phyloP scores from a whole-genome alignment of 2,888 invertebrate genomes.

The Yponomeuta malinellus region DNA sequence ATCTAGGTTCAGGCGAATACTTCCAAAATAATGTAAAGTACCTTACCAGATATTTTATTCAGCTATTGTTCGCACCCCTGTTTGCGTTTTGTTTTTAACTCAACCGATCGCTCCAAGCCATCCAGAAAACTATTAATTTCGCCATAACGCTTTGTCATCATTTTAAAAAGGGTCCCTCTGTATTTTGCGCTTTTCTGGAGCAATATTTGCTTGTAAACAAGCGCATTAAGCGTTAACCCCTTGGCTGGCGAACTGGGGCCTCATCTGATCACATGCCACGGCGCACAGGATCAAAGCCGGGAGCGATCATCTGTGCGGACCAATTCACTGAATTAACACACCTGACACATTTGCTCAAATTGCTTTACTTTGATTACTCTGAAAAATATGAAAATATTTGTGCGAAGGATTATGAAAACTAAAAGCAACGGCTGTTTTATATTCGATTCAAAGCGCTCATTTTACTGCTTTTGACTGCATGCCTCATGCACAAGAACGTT shows the following conservation, averaged over 20 bases:
- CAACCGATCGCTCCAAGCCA: not conserved
- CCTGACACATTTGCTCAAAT: constrained; percentile 51
- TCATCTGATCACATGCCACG: constrained; percentile 65
- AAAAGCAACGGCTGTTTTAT: not conserved
- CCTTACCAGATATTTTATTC: not conserved
- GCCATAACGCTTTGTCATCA: not conserved
- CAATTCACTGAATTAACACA: constrained; percentile 63
- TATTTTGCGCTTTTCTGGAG: not conserved
- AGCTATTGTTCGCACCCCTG: no score
- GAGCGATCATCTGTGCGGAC: constrained; percentile 56
- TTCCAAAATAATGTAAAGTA: not conserved
- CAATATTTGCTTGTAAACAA: constrained; percentile 8
- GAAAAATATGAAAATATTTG: not conserved
- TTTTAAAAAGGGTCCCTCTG: constrained; percentile 1
- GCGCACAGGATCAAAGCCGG: constrained; percentile 66
- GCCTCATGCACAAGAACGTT: no score
- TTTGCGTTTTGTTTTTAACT: not conserved
- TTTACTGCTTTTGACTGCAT: not conserved
- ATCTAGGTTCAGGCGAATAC: not conserved
- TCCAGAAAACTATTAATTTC: constrained; percentile 1
- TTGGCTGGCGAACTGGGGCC: constrained; percentile 38
- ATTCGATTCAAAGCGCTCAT: not conserved
- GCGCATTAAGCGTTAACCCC: constrained; percentile 27
- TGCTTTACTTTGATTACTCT: constrained; percentile 17
- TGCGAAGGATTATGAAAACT: not conserved